A percentile compares a stretch with the other conserved stretches of the same genome.
Evolutionary conservation across 1,140 invertebrate species (phyloP).

Genomic region (Drosophila varians): DNA sequence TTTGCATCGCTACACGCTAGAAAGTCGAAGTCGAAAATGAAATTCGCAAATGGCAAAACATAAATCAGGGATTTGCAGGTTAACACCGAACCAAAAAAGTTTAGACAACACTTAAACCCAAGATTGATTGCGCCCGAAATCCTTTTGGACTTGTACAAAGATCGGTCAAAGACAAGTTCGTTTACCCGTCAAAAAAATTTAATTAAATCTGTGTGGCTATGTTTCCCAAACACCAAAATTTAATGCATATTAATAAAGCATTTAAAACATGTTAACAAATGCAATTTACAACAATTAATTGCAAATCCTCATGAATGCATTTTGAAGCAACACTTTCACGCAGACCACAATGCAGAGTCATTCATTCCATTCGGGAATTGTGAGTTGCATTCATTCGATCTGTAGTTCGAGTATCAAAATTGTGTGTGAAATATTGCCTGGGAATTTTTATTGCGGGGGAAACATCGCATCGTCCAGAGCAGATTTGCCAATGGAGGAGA

Average conservation of each 20-base stretch:
- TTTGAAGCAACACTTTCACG: constrained; percentile 71
- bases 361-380: constrained; percentile 5
- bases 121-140: constrained; percentile 10
- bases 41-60: constrained; percentile 55
- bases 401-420: constrained; percentile 22
- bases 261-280: constrained; percentile 5
- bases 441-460: constrained; percentile 10
- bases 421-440: constrained; percentile 36
- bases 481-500: not conserved
- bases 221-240: not conserved
- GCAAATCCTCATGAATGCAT: constrained; percentile 69
- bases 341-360: constrained; percentile 36
- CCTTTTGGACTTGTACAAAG: not conserved
- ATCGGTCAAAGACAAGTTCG: not conserved
- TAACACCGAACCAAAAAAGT: constrained; percentile 28
- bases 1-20: constrained; percentile 77
- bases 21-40: constrained; percentile 76
- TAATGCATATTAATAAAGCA: constrained; percentile 41
- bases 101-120: constrained; percentile 20
- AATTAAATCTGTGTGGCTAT: not conserved
- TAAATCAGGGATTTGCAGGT: constrained; percentile 30
- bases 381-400: constrained; percentile 33
- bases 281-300: constrained; percentile 67
- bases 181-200: not conserved
- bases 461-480: not conserved